phyloP scores from a whole-genome alignment of 2,113 vertebrate genomes.

The Herpetotheres cachinnans region DNA sequence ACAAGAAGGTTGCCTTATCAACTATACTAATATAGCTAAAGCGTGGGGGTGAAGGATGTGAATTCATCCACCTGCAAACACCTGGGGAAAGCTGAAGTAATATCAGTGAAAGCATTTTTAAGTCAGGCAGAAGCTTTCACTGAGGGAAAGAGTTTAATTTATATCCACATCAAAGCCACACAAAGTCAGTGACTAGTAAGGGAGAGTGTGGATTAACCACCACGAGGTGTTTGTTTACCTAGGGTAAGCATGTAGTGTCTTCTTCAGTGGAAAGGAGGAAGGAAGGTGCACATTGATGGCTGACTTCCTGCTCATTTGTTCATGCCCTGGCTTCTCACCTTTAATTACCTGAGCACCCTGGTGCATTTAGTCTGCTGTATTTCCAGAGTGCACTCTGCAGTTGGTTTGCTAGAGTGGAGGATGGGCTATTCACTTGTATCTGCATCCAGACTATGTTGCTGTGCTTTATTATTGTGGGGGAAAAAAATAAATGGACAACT shows the following conservation, averaged over 20 bases:
- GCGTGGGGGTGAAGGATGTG: not conserved
- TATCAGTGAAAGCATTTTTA: not conserved
- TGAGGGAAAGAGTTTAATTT: not conserved
- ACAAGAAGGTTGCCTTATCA: not conserved
- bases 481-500: not conserved
- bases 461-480: not conserved
- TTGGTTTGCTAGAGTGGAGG: not conserved
- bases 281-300: fast-evolving
- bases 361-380: not conserved
- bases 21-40: not conserved
- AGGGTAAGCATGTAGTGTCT: not conserved
- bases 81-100: not conserved
- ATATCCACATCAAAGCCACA: not conserved
- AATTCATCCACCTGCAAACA: not conserved
- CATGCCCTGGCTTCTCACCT: not conserved
- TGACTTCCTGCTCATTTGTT: not conserved
- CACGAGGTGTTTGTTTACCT: not conserved
- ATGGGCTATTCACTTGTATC: fast-evolving
- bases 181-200: not conserved
- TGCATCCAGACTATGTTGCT: not conserved
- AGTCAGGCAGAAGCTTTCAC: not conserved
- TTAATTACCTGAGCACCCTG: not conserved
- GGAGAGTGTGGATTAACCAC: not conserved
- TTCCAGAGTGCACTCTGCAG: not conserved
- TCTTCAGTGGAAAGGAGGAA: not conserved